phyloP scores from a whole-genome alignment of 2,113 vertebrate genomes.

The Takifugu bimaculatus region DNA sequence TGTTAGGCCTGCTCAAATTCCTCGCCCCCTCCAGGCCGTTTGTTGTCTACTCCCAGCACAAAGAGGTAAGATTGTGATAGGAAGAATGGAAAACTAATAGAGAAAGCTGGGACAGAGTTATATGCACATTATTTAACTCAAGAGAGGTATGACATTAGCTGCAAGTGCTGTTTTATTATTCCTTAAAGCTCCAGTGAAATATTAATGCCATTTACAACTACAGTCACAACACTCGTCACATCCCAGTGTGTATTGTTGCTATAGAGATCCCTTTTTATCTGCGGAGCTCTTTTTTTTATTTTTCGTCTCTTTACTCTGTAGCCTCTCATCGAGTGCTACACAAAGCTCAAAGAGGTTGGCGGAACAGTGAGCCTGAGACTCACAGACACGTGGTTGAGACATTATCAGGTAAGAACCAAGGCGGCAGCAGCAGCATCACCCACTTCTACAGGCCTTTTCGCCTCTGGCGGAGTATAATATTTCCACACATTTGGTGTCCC shows the following conservation, averaged over 20 bases:
- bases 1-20: conserved; percentile 84
- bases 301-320: conserved; percentile 47
- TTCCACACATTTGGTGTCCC: no score
- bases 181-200: not conserved
- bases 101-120: no score
- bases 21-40: conserved; percentile 94
- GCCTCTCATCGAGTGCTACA: conserved; percentile 93
- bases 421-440: not conserved
- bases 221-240: conserved; percentile 7
- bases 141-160: conserved; percentile 10
- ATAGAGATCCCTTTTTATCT: conserved; percentile 8
- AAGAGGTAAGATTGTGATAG: conserved; percentile 82
- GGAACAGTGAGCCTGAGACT: conserved; percentile 86
- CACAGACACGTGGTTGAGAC: conserved; percentile 92
- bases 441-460: no score
- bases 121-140: conserved; percentile 8
- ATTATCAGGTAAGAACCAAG: conserved; percentile 85
- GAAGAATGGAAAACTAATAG: no score
- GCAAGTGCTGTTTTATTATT: conserved; percentile 15
- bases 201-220: conserved; percentile 1
- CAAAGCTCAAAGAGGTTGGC: conserved; percentile 87
- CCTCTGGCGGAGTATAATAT: no score
- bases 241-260: conserved; percentile 10
- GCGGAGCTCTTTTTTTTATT: not conserved
- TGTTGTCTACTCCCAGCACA: conserved; percentile 91